Evolutionary conservation across 2,113 vertebrate species (phyloP).

Genomic region (Macquaria ambigua): DNA sequence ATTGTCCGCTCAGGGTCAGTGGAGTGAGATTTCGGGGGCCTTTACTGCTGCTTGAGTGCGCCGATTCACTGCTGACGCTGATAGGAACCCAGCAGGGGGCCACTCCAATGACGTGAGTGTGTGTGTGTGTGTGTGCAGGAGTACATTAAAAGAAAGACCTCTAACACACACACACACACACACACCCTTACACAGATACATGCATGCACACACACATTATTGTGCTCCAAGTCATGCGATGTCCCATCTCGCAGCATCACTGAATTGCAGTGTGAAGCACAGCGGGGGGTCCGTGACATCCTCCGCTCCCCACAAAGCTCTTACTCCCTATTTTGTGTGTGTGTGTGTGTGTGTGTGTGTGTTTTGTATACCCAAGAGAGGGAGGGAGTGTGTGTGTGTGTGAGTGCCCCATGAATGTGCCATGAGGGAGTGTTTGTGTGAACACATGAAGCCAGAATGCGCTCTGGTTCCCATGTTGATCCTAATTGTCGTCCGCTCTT

Average conservation of each 20-base stretch:
- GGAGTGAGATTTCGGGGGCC: constrained; percentile 61
- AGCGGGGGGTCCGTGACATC: constrained; percentile 64
- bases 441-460: constrained; percentile 10
- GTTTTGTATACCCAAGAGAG: constrained; percentile 11
- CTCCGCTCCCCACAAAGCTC: constrained; percentile 48
- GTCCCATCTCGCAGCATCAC: constrained; percentile 68
- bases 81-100: constrained; percentile 78
- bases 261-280: constrained; percentile 59
- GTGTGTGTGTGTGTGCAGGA: constrained; percentile 45
- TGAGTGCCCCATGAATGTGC: constrained; percentile 12
- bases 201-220: constrained; percentile 61
- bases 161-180: constrained; percentile 35
- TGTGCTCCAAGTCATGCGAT: constrained; percentile 72
- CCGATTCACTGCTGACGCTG: constrained; percentile 76
- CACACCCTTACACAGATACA: constrained; percentile 36
- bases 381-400: constrained; percentile 42
- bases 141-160: constrained; percentile 74
- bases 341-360: constrained; percentile 51
- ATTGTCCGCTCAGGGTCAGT: constrained; percentile 69
- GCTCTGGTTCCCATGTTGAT: constrained; percentile 38
- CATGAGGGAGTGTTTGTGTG: constrained; percentile 26
- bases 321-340: constrained; percentile 34
- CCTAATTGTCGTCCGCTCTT: constrained; percentile 9
- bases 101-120: constrained; percentile 65
- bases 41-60: constrained; percentile 79